Evolutionary conservation across 1,140 invertebrate species (phyloP).

Genomic region (Sycophila sp.): DNA sequence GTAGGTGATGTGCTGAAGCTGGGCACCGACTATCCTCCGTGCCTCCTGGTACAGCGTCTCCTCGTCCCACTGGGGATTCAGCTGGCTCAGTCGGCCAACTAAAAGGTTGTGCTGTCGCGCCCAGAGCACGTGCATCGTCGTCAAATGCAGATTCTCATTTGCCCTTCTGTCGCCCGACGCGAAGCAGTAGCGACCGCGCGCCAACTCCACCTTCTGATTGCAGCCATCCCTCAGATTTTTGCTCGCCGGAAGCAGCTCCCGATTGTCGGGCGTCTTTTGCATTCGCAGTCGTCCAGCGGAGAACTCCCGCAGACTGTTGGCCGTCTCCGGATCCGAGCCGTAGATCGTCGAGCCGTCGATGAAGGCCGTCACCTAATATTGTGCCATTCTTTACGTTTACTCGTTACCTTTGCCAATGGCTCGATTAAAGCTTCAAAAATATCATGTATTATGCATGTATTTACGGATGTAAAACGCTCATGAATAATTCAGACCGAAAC

Average conservation of each 20-base stretch:
- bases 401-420: too few relatives aligned
- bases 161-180: constrained; percentile 80
- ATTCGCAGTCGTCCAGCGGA: constrained; percentile 72
- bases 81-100: constrained; percentile 68
- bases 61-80: constrained; percentile 88
- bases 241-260: constrained; percentile 77
- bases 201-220: constrained; percentile 73
- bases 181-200: constrained; percentile 81
- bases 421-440: constrained; percentile 7
- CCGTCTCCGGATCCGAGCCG: constrained; percentile 71
- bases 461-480: neutral
- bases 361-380: constrained; percentile 80
- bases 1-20: constrained; percentile 89
- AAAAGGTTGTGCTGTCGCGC: constrained; percentile 87
- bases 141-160: constrained; percentile 85
- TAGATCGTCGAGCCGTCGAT: constrained; percentile 92
- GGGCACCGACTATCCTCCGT: constrained; percentile 80
- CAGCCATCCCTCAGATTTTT: constrained; percentile 79
- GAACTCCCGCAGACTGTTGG: constrained; percentile 68
- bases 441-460: neutral
- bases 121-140: constrained; percentile 84
- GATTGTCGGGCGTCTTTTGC: constrained; percentile 71
- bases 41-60: constrained; percentile 83
- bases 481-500: constrained; percentile 11
- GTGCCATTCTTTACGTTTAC: too few relatives aligned